phyloP scores from a whole-genome alignment of 2,797 vertebrate species.

The Cyclopterus lumpus region DNA sequence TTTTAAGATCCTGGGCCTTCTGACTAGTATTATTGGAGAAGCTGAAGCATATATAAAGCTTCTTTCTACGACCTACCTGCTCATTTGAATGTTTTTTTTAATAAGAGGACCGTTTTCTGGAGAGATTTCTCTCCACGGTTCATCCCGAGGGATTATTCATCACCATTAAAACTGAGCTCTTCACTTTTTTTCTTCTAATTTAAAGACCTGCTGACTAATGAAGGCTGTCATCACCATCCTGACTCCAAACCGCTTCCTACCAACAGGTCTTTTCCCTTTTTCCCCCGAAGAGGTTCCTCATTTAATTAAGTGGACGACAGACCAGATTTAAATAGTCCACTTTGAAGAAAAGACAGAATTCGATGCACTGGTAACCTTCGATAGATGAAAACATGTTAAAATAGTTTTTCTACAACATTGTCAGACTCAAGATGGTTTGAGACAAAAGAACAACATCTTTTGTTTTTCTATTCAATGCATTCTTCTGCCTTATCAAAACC shows the following conservation, averaged over 20 bases:
- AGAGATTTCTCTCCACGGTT: slow-evolving; percentile 24
- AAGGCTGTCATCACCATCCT: slow-evolving; percentile 55
- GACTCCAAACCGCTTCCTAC: slow-evolving; percentile 46
- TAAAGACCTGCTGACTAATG: slow-evolving; percentile 69
- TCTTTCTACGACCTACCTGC: slow-evolving; percentile 11
- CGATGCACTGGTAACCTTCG: neutral
- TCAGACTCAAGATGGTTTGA: neutral
- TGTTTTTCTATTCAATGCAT: neutral
- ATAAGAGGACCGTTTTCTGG: slow-evolving; percentile 21
- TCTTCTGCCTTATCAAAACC: neutral
- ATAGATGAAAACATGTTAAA: neutral
- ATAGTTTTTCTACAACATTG: neutral
- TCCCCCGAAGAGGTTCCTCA: neutral
- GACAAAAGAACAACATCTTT: neutral
- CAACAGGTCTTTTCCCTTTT: neutral
- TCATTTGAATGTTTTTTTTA: slow-evolving; percentile 35
- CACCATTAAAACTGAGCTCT: slow-evolving; percentile 55
- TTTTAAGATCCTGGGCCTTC: slow-evolving; percentile 23
- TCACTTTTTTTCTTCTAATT: slow-evolving; percentile 37
- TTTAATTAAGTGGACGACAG: neutral
- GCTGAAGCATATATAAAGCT: slow-evolving; percentile 18
- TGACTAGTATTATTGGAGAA: slow-evolving; percentile 26
- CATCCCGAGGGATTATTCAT: slow-evolving; percentile 52
- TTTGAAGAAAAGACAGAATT: neutral
- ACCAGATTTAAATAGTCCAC: neutral